Evolutionary conservation across 2,113 vertebrate species (phyloP).

Genomic region (Campylomormyrus numenius): DNA sequence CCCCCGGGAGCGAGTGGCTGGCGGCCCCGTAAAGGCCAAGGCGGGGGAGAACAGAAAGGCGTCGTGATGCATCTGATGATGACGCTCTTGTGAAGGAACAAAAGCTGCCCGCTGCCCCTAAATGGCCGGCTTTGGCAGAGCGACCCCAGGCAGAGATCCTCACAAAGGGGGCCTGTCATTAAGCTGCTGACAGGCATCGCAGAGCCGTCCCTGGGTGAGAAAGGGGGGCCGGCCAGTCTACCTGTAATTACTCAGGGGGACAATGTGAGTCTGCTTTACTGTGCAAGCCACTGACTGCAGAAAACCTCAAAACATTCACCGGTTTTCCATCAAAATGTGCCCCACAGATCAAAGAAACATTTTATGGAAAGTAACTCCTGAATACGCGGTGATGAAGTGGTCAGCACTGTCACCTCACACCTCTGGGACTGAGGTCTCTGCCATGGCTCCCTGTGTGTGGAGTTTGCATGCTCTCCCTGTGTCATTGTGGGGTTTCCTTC

Average conservation of each 20-base stretch:
- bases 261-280: not conserved
- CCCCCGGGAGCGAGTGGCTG: not conserved
- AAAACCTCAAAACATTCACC: not conserved
- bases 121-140: not conserved
- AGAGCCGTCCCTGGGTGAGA: too few species aligned
- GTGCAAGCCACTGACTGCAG: not conserved
- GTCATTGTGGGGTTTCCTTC: not conserved
- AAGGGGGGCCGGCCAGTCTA: not conserved
- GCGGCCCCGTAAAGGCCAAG: not conserved
- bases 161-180: not conserved
- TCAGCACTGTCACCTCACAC: not conserved
- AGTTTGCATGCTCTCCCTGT: not conserved
- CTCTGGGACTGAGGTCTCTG: not conserved
- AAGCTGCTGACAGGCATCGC: not conserved
- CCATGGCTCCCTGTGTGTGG: not conserved
- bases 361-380: not conserved
- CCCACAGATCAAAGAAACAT: not conserved
- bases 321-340: not conserved
- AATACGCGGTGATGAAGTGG: not conserved
- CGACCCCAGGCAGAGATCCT: not conserved
- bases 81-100: not conserved
- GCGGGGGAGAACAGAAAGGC: constrained; percentile 2
- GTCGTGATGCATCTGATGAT: not conserved
- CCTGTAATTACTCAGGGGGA: not conserved
- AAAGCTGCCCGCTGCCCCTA: not conserved